phyloP scores from a whole-genome alignment of 2,113 vertebrate genomes.

The Cichladusa arquata region DNA sequence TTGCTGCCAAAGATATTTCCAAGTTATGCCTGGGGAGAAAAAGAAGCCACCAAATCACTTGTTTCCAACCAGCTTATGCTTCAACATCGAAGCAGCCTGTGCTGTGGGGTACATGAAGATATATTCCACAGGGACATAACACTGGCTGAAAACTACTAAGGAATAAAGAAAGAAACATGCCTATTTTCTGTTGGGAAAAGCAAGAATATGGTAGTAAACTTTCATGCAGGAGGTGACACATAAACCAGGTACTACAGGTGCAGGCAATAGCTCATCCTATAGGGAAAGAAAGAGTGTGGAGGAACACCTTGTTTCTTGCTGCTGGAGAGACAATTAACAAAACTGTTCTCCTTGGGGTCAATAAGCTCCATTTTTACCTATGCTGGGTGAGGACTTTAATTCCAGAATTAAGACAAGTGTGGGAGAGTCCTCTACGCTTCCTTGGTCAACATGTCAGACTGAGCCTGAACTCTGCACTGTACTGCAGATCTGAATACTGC shows the following conservation, averaged over 20 bases:
- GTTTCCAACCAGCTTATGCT: neutral
- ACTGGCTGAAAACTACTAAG: neutral
- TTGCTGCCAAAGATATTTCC: neutral
- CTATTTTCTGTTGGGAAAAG: neutral
- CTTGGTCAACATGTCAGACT: neutral
- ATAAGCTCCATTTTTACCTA: neutral
- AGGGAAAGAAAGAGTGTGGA: neutral
- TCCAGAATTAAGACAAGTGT: neutral
- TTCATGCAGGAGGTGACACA: neutral
- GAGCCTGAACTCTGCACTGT: neutral
- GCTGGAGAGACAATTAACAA: neutral
- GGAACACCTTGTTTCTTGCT: neutral
- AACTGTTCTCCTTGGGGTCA: neutral
- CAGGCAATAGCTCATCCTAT: neutral
- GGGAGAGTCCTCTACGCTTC: neutral
- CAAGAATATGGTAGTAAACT: neutral
- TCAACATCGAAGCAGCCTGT: neutral
- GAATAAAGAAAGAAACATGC: neutral
- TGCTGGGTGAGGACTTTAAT: neutral
- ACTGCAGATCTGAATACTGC: neutral
- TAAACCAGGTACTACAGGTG: neutral
- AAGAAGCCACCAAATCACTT: neutral
- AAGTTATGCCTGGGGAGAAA: neutral
- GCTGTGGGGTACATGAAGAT: neutral
- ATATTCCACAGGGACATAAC: neutral